Base-by-base conservation (phyloP, 2,888 invertebrate species). In the Autographa gamma region DNA sequence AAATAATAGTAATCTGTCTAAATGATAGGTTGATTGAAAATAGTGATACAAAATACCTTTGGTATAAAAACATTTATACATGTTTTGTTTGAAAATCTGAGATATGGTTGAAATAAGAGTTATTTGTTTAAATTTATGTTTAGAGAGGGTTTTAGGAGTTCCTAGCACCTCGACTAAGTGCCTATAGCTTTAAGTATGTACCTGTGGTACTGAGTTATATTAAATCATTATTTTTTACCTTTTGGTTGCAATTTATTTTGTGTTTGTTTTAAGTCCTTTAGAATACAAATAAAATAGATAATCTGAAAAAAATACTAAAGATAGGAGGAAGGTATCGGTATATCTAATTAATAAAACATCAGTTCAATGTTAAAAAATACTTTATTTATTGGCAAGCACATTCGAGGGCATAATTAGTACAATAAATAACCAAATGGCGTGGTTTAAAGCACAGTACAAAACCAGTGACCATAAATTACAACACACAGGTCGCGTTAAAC, bases 181-280 rank as follows among this genome's bases (percentile, higher is more conserved):
- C 75, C 76, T 77, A 85, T 86, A 91, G 90, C 89, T 93, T 91
- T 93, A 93, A 91, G 85, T 82, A 87, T 86, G 86, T 94, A 93
- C 94, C 93, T 86, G 79, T 83, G 93, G 93, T 93, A 93, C 86
- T 73, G 74, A 69, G 66, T 83, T 75, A 78, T 75, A 79, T 80
- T 78, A 83, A 79, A 81, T 69, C 14, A 60, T 73, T 81, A 77
- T 81, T 73, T 80, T 83, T 78, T 79, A 77, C 82, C 83, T 66
- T 83, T 80, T 80, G 78, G 84, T 81, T 73, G 78, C 75, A 74
- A 77, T 81, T 79, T 81, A 41, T 61, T 74, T 58, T 31, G 31
- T 62, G 32, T 72, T 80, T 79, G 71, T 76, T 77, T 81, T 32
- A 5, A 31, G 13, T 1, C 16, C 19, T 16, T 16, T 14, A 32